phyloP scores from a whole-genome alignment of 2,113 vertebrate species.

The Dascyllus trimaculatus region DNA sequence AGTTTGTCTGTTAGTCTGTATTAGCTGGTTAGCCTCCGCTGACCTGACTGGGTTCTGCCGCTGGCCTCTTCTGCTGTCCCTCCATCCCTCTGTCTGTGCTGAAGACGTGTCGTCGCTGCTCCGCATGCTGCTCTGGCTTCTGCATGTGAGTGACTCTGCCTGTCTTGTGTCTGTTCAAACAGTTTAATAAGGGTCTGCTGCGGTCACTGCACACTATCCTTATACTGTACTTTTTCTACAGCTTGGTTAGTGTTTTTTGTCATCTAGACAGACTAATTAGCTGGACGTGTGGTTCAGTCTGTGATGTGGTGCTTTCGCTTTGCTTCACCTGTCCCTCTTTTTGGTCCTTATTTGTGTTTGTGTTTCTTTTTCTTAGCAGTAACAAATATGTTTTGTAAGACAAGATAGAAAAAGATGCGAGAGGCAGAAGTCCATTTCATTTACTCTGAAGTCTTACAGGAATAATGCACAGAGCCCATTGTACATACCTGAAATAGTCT shows the following conservation, averaged over 20 bases:
- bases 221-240: constrained; percentile 15
- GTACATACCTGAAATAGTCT: constrained; percentile 16
- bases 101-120: constrained; percentile 41
- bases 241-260: constrained; percentile 8
- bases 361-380: constrained; percentile 3
- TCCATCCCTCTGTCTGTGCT: constrained; percentile 33
- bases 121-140: constrained; percentile 42
- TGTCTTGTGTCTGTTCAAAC: constrained; percentile 22
- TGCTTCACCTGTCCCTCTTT: background rate
- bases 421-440: background rate
- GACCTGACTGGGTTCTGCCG: constrained; percentile 22
- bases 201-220: constrained; percentile 14
- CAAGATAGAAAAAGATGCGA: constrained; percentile 6
- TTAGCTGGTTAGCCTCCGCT: constrained; percentile 45
- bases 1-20: constrained; percentile 28
- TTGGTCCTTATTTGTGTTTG: background rate
- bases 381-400: constrained; percentile 6
- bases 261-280: constrained; percentile 28
- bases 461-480: background rate
- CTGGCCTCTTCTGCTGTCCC: constrained; percentile 30
- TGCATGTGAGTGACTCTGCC: constrained; percentile 68
- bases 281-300: constrained; percentile 40
- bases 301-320: constrained; percentile 35
- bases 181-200: constrained; percentile 10
- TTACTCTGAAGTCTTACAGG: background rate